Conservation (phyloP, 2,113 vertebrate species). For the Cyphomyrus plagiostoma region DNA sequence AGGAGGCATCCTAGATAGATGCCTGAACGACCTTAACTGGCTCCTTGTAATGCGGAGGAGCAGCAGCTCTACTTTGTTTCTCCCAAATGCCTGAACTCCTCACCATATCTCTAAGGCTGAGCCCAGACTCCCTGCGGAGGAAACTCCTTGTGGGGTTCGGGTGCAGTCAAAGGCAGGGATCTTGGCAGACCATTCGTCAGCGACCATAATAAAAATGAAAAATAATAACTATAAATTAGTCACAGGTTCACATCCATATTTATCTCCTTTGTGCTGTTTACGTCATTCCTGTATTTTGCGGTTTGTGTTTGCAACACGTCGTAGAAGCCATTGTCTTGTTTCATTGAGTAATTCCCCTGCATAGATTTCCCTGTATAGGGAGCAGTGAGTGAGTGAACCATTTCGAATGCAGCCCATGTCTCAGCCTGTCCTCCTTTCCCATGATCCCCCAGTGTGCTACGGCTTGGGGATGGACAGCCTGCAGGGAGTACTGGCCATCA, state of each 20-base stretch:
- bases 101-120: too few relatives aligned
- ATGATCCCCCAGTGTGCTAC: conserved; percentile 69
- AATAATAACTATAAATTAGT: neutral
- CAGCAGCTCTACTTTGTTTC: too few relatives aligned
- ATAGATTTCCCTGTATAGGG: neutral
- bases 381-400: neutral
- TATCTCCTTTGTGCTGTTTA: neutral
- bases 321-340: neutral
- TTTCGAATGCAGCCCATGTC: neutral
- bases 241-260: neutral
- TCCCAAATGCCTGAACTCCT: too few relatives aligned
- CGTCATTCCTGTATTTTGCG: neutral
- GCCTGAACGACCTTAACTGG: too few relatives aligned
- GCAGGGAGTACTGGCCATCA: conserved; percentile 65
- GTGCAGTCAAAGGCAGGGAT: neutral
- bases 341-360: neutral
- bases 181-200: neutral
- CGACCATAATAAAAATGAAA: neutral
- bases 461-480: conserved; percentile 79
- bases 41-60: too few relatives aligned
- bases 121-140: too few relatives aligned
- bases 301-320: neutral
- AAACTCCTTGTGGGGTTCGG: too few relatives aligned
- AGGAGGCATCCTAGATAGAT: too few relatives aligned
- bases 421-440: neutral